Evolutionary conservation across 2,888 invertebrate genomes (phyloP), one percentile per base, ranked within the genome.

Genomic region (Troilus luridus): DNA sequence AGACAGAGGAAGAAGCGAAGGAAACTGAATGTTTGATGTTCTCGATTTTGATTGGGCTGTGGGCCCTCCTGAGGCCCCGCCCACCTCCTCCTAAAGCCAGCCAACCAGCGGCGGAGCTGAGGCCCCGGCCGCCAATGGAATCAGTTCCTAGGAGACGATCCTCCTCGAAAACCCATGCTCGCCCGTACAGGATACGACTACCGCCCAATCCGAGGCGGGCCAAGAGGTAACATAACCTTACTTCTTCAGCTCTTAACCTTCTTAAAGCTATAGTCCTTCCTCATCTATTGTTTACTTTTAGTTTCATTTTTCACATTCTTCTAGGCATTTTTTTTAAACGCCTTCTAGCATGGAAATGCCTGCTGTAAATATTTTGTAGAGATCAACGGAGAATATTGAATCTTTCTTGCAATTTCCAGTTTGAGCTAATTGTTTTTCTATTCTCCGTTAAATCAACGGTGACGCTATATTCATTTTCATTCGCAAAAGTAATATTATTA

Each of bases 161-260:
- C 24, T 92, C 92, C 88, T 93, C 93, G 77, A 93, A 93, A 89
- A 93, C 93, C 41, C 93, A 93, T 91, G 92, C 93, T 8, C 88
- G 93, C 0, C 92, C 93, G 67, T 93, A 93, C 92, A 90, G 93
- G 91, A 93, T 93, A 85, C 91, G 93, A 19, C 92, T 93, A 24
- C 93, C 93, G 41, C 92, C 93, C 27, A 93, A 93, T 88, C 93
- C 93, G n/a, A 91, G 93, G 62, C 91, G 93, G 81, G 93, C 93
- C 19, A 93, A 93, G 88, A 93, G 93, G 93, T 93, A 92, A 91
- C 60, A 24, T 54, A 54, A 77, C 72, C 72, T 77, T 77, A 77
- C 72, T 56, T 21, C 85, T 85, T 85, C 85, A 85, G 56, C 85
- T 85, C 85, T 85, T 81, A 58, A 89, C 41, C 62, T 62, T 88